These are phyloP conservation scores for Loriculus beryllinus DNA, from an alignment of 2,797 vertebrate genomes.

Conservation along the genomic window DNA sequence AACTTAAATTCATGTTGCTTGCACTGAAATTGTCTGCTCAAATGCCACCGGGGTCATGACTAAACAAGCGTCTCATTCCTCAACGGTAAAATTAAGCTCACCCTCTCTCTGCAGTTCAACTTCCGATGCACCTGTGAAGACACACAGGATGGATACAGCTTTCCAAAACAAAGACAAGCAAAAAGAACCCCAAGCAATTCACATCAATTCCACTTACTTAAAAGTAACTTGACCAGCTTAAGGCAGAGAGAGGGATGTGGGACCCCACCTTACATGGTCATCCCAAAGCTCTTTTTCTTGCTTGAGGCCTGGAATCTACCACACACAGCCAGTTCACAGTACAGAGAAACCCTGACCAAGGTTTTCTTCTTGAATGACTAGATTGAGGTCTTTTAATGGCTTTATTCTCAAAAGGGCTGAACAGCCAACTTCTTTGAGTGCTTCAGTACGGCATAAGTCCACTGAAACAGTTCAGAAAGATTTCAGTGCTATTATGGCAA, in stretches of 20 bases:
- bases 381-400: neutral
- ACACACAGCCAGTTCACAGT: neutral
- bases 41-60: neutral
- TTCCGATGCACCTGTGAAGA: neutral
- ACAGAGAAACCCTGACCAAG: neutral
- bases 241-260: neutral
- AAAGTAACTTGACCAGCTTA: neutral
- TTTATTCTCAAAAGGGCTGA: slow-evolving; percentile 27
- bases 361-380: neutral
- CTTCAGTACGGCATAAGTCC: neutral
- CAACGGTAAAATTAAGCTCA: neutral
- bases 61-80: neutral
- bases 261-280: neutral
- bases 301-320: neutral
- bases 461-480: slow-evolving; percentile 15
- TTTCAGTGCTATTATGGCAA: slow-evolving; percentile 19
- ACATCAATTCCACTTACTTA: neutral
- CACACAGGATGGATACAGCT: neutral
- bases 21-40: neutral
- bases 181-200: neutral
- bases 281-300: neutral
- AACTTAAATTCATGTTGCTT: neutral
- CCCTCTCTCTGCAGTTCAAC: neutral
- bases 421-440: slow-evolving; percentile 21
- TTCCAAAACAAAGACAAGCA: neutral